Conservation (phyloP, 2,113 vertebrate species). For the Vulpes lagopus region DNA sequence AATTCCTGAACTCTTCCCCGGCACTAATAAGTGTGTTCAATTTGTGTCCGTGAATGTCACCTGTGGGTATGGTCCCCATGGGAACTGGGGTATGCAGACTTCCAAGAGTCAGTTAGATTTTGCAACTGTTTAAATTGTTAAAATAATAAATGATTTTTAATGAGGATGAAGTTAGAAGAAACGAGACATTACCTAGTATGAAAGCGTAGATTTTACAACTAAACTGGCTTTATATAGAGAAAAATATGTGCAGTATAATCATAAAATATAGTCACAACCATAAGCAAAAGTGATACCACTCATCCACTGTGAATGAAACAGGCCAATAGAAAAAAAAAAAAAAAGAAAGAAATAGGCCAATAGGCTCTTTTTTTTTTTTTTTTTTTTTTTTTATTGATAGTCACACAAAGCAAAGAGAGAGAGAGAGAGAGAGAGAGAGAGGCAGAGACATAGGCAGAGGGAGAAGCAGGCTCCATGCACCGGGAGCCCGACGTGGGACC, state of each 20-base stretch:
- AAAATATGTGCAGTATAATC: not conserved
- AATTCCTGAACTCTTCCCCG: not conserved
- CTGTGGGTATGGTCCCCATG: not conserved
- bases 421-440: no score
- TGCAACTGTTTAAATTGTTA: not conserved
- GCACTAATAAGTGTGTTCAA: not conserved
- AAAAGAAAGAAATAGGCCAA: no score
- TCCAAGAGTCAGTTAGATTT: not conserved
- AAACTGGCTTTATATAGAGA: not conserved
- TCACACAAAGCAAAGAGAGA: no score
- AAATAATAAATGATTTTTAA: constrained; percentile 32
- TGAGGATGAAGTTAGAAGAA: constrained; percentile 1
- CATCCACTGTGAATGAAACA: not conserved
- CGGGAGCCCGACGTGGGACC: no score
- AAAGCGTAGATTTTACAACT: constrained; percentile 13
- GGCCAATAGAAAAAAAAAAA: not conserved
- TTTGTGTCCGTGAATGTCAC: not conserved
- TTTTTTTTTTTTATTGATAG: no score
- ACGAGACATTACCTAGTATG: not conserved
- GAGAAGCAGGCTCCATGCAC: no score
- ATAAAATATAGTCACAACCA: not conserved
- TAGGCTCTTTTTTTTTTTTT: no score
- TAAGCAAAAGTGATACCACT: not conserved
- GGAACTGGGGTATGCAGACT: not conserved
- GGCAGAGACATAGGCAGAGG: no score